Evolutionary conservation across 2,797 vertebrate species (phyloP), one percentile per base, ranked within the genome.

Genomic region (Sciurus carolinensis): DNA sequence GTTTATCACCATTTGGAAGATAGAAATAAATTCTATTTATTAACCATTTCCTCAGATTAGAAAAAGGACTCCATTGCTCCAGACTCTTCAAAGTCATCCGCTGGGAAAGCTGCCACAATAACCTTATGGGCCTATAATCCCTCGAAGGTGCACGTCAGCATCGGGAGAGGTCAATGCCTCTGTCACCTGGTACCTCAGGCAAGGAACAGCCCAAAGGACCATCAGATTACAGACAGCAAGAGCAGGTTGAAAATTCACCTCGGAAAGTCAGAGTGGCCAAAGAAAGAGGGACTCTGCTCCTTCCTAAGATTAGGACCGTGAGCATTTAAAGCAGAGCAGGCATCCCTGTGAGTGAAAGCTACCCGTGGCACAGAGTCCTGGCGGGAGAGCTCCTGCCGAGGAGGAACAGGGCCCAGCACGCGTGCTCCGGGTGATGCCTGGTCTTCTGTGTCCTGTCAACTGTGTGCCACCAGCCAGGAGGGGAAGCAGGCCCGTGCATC

Each of bases 11-110:
- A 52, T 39, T 73, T 67, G 7, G 36, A 88, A 88, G 47, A 62
- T 62, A 88, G 1, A 73, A 87, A 79, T 77, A 77, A 36, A 88
- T 94, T 73, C 26, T 73, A 17, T 83, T 77, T 66, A 71, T 86
- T 90, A 73, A 30, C 13, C 1, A 44, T 13, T 64, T 86, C 26
- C 76, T 5, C 18, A 79, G 33, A 87, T 77, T 64, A 69, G 33
- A 9, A 57, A 86, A 86, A 71, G 30, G 6, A 2, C n/a, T 84
- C 20, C 33, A 13, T 54, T 85, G 87, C 15, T 84, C 59, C 83
- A 52, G 67, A 73, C 22, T 30, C 22, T 90, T 71, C 14, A 9
- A 50, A 88, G 22, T 15, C 42, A 24, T 62, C 30, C 26, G 0
- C 28, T 75, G 26, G n/a, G 36, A 69, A 80, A 71, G 39, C 24